phyloP scores from a whole-genome alignment of 2,888 invertebrate genomes.

The Epinotia bilunana region DNA sequence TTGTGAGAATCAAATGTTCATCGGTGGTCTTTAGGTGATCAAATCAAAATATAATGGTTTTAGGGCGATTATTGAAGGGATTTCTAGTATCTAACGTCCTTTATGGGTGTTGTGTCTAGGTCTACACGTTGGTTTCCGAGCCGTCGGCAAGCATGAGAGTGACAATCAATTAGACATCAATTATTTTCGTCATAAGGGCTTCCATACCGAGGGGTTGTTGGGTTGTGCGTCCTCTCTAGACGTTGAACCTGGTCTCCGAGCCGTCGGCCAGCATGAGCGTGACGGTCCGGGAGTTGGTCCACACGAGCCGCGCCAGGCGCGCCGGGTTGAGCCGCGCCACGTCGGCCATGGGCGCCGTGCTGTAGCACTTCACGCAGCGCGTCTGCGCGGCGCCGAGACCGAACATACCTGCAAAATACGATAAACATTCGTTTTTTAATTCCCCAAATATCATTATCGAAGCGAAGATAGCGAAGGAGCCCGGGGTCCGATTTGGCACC shows the following conservation, averaged over 20 bases:
- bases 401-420: constrained; percentile 89
- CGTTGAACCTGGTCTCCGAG: constrained; percentile 88
- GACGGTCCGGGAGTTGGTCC: constrained; percentile 97
- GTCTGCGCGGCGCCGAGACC: constrained; percentile 99
- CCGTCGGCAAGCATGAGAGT: not conserved
- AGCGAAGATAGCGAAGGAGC: too few species aligned
- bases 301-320: constrained; percentile 95
- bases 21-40: too few species aligned
- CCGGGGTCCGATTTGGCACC: too few species aligned
- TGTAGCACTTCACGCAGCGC: constrained; percentile 97
- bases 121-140: not conserved
- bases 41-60: too few species aligned
- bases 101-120: too few species aligned
- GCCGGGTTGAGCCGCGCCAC: constrained; percentile 94
- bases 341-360: constrained; percentile 96
- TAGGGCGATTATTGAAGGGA: too few species aligned
- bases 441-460: too few species aligned
- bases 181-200: too few species aligned
- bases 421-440: too few species aligned
- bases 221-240: constrained; percentile 57
- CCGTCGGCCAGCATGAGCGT: constrained; percentile 98
- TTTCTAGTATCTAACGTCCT: too few species aligned
- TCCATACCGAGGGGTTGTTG: not conserved
- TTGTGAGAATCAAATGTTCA: too few species aligned
- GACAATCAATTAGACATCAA: not conserved